Evolutionary conservation across 2,888 invertebrate genomes (phyloP), one percentile per base, ranked within the genome.

Genomic region (Thalpophila matura): DNA sequence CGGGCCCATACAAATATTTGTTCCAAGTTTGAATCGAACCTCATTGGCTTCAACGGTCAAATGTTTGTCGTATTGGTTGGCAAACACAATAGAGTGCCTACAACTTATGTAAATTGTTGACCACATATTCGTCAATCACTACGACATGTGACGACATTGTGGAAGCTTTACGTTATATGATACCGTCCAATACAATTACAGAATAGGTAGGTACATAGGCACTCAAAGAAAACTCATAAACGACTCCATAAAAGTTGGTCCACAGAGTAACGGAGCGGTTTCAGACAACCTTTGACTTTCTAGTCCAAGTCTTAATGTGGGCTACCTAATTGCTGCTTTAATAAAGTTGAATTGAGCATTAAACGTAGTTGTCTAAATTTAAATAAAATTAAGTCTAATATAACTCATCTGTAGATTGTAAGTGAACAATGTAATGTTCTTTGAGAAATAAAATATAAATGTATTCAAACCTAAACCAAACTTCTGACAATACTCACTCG

Each of bases 401-500:
- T n/a, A n/a, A n/a, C n/a, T n/a, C n/a, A n/a, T n/a, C n/a, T n/a
- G n/a, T n/a, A n/a, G n/a, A n/a, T n/a, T n/a, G n/a, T n/a, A n/a
- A n/a, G n/a, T n/a, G n/a, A n/a, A n/a, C n/a, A n/a, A n/a, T n/a
- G n/a, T n/a, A n/a, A n/a, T n/a, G n/a, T n/a, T n/a, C n/a, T n/a
- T n/a, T n/a, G n/a, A n/a, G n/a, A n/a, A n/a, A n/a, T n/a, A n/a
- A n/a, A n/a, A n/a, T n/a, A n/a, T n/a, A n/a, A n/a, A n/a, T n/a
- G n/a, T n/a, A n/a, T n/a, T n/a, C n/a, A n/a, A n/a, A n/a, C n/a
- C n/a, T n/a, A n/a, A 37, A 14, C 37, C 9, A 18, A 37, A 40
- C 3, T 24, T 6, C 9, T 7, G 43, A 24, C 5, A 43, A 22
- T 50, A 95, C 96, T 96, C 90, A 97, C 97, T 89, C 96, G 96